Percentiles rank a stretch among this genome's conserved stretches.
These are phyloP conservation scores for Papilio glaucus DNA, from an alignment of 1,140 invertebrate genomes.

Conservation along the genomic window DNA sequence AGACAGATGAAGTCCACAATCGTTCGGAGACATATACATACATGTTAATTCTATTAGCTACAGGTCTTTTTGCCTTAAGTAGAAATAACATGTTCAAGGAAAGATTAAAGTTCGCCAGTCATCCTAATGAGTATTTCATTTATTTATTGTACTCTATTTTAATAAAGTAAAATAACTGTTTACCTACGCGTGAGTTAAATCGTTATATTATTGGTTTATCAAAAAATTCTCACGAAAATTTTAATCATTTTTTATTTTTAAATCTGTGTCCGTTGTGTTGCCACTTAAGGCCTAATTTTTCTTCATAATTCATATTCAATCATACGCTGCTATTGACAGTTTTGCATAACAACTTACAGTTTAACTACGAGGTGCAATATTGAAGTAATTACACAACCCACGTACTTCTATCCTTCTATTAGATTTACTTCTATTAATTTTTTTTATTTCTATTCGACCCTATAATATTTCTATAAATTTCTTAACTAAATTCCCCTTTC, in stretches of 20 bases:
- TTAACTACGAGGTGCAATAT: background rate
- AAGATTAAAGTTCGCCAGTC: background rate
- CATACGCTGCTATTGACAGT: background rate
- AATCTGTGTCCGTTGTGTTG: background rate
- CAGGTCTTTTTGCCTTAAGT: background rate
- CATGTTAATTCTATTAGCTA: background rate
- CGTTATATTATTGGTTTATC: no score
- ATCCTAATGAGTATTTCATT: background rate
- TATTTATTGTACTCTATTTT: background rate
- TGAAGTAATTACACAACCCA: background rate
- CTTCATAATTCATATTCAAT: constrained; percentile 11
- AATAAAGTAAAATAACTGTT: no score
- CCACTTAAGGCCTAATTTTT: background rate
- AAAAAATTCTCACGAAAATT: no score
- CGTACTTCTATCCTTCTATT: background rate
- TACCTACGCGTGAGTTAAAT: no score
- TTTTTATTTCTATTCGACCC: no score
- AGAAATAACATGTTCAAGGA: constrained; percentile 25
- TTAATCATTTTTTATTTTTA: no score
- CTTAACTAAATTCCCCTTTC: no score
- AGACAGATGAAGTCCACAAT: no score
- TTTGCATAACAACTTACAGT: background rate
- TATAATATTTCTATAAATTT: no score
- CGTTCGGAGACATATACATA: no score
- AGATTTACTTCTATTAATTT: no score